phyloP scores from a whole-genome alignment of 2,113 vertebrate species.

The Motacilla alba region DNA sequence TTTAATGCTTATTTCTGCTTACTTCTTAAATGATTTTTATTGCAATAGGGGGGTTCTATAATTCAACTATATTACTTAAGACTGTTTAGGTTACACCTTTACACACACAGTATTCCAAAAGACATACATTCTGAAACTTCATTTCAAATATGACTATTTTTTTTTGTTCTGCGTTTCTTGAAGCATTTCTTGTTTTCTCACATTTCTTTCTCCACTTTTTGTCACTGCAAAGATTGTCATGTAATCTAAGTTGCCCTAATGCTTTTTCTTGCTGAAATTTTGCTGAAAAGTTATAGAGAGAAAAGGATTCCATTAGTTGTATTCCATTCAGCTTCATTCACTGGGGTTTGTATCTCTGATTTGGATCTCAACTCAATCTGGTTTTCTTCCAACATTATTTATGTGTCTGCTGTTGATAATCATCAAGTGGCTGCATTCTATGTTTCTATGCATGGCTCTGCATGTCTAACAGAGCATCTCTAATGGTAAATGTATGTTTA shows the following conservation, averaged over 20 bases:
- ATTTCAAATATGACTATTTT: neutral
- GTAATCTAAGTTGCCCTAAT: neutral
- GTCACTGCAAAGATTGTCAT: neutral
- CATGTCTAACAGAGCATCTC: neutral
- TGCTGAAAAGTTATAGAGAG: neutral
- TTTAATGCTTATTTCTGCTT: neutral
- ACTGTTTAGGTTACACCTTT: neutral
- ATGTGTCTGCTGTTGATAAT: neutral
- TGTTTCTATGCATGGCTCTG: neutral
- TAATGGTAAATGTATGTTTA: neutral
- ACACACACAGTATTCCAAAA: neutral
- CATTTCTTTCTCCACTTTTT: neutral
- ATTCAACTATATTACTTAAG: neutral
- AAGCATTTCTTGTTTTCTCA: neutral
- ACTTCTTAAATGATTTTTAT: neutral
- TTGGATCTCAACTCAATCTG: neutral
- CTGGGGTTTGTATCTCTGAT: neutral
- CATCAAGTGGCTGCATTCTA: neutral
- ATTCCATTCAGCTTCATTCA: neutral
- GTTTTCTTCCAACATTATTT: neutral
- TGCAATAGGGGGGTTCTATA: neutral
- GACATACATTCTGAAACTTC: neutral
- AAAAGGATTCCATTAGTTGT: neutral
- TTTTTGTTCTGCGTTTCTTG: neutral
- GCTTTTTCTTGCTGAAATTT: neutral